These are phyloP conservation scores for Diabrotica undecimpunctata DNA, from an alignment of 1,140 invertebrate genomes.

Conservation along the genomic window DNA sequence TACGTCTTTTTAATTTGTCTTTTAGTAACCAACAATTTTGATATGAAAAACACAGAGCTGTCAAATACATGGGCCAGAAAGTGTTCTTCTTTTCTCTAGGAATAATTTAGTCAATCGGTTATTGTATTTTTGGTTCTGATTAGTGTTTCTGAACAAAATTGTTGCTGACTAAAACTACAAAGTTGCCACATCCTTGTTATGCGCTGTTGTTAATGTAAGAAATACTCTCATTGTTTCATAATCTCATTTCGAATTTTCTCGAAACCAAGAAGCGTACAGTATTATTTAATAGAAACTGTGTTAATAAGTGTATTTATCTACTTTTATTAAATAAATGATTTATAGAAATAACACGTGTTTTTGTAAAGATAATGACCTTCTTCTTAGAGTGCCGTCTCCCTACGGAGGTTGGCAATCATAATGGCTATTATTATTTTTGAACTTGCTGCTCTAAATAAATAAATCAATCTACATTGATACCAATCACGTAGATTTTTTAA, in stretches of 20 bases:
- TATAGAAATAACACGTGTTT: neutral
- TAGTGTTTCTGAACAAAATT: neutral
- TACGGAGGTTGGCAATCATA: too few species aligned
- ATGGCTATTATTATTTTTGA: too few species aligned
- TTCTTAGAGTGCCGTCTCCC: too few species aligned
- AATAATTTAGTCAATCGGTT: too few species aligned
- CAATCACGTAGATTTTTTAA: too few species aligned
- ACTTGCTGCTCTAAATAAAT: too few species aligned
- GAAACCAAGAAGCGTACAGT: conserved; percentile 37
- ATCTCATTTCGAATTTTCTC: conserved; percentile 31
- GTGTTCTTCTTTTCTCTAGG: too few species aligned
- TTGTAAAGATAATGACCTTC: too few species aligned
- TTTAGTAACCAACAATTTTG: conserved; percentile 25
- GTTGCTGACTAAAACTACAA: neutral
- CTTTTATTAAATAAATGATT: conserved; percentile 32
- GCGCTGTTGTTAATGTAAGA: conserved; percentile 19
- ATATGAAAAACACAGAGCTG: neutral
- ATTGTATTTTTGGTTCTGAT: too few species aligned
- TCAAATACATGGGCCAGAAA: too few species aligned
- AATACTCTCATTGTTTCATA: conserved; percentile 25
- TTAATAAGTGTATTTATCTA: conserved; percentile 41
- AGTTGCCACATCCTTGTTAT: conserved; percentile 21
- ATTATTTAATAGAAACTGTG: conserved; percentile 43
- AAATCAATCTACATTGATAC: too few species aligned
- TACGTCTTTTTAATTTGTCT: conserved; percentile 27